phyloP scores from a whole-genome alignment of 2,113 vertebrate genomes.

The Hypanus sabinus region DNA sequence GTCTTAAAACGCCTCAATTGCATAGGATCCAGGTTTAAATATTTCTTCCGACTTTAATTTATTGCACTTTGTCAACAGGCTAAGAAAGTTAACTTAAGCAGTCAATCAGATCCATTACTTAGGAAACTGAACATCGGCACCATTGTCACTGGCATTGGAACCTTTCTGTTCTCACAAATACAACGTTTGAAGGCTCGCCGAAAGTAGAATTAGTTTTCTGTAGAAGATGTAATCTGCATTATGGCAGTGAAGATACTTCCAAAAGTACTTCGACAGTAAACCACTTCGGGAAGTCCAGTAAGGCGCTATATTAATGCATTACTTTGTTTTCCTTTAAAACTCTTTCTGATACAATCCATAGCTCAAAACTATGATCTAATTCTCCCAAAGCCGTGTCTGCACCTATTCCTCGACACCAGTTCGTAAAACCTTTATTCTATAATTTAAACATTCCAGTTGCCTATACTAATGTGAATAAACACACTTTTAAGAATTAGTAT shows the following conservation, averaged over 20 bases:
- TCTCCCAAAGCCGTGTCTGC: neutral
- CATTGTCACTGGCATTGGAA: neutral
- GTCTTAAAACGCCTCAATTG: neutral
- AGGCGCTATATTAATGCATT: no score
- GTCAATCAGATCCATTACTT: conserved; percentile 1
- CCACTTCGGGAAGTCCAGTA: no score
- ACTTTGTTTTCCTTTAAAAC: no score
- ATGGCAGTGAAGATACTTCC: no score
- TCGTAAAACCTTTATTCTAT: neutral
- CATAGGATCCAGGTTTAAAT: neutral
- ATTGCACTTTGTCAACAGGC: neutral
- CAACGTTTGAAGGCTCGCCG: neutral
- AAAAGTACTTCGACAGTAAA: no score
- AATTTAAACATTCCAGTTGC: neutral
- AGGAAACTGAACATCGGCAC: neutral
- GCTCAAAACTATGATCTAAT: neutral
- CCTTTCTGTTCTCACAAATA: neutral
- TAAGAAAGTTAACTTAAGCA: neutral
- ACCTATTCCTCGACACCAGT: neutral
- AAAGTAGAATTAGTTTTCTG: neutral
- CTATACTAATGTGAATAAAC: neutral
- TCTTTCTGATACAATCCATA: neutral
- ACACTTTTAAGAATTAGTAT: no score
- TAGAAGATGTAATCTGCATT: neutral
- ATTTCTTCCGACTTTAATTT: neutral